These are phyloP conservation scores for Dromococcyx pavoninus DNA, from an alignment of 2,797 vertebrate species.

Conservation along the genomic window DNA sequence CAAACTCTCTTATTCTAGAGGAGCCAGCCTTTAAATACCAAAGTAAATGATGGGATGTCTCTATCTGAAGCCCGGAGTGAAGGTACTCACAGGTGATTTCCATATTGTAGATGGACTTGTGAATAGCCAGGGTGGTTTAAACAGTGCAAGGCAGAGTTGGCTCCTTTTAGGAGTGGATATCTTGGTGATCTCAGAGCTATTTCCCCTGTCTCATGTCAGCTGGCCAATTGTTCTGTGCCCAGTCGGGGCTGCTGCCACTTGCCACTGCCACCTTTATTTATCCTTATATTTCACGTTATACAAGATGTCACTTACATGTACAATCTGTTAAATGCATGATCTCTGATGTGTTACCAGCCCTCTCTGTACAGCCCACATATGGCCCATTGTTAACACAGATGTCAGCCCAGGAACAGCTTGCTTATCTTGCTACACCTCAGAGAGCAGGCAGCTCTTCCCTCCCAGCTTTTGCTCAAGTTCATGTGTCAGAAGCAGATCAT, in stretches of 20 bases:
- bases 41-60: not conserved
- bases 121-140: not conserved
- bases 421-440: constrained; percentile 14
- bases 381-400: constrained; percentile 47
- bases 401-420: constrained; percentile 24
- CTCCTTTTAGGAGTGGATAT: not conserved
- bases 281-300: not conserved
- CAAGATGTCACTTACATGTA: not conserved
- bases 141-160: not conserved
- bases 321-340: constrained; percentile 23
- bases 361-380: not conserved
- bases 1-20: not conserved
- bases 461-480: not conserved
- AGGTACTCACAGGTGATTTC: not conserved
- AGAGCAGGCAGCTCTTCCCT: not conserved
- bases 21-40: not conserved
- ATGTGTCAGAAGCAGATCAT: not conserved
- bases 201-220: not conserved
- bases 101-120: not conserved
- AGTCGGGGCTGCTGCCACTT: fast-evolving
- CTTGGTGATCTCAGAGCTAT: not conserved
- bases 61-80: not conserved
- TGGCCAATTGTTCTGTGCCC: not conserved
- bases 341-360: not conserved
- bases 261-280: not conserved